Conservation (phyloP, 2,888 invertebrate species). For the Pandemis corylana region DNA sequence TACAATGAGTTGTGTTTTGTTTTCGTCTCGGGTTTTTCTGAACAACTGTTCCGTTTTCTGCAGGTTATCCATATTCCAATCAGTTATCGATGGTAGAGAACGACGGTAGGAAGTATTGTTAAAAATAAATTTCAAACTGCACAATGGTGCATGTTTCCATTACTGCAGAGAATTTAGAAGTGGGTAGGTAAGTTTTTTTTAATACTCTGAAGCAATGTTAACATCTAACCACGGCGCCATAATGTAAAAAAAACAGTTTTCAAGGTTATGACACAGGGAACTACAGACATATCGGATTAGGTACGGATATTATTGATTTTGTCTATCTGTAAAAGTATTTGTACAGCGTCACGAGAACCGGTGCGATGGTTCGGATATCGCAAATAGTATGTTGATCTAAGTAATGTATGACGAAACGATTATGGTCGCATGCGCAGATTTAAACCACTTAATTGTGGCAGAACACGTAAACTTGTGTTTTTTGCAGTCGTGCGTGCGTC, state of each 20-base stretch:
- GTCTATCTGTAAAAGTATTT: conserved; percentile 50
- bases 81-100: too few relatives aligned
- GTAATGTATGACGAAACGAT: conserved; percentile 67
- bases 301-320: conserved; percentile 59
- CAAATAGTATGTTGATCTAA: conserved; percentile 35
- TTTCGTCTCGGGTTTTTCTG: neutral
- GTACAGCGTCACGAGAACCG: conserved; percentile 20
- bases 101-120: too few relatives aligned
- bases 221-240: conserved; percentile 15
- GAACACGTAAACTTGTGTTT: conserved; percentile 61
- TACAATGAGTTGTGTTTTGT: neutral
- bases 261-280: conserved; percentile 32
- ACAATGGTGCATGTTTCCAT: too few relatives aligned
- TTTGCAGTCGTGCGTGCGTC: conserved; percentile 49
- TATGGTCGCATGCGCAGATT: conserved; percentile 59
- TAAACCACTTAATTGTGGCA: conserved; percentile 60
- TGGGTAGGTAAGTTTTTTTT: too few relatives aligned
- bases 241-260: conserved; percentile 27
- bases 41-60: neutral
- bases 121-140: too few relatives aligned
- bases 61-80: too few relatives aligned
- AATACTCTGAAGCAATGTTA: conserved; percentile 3
- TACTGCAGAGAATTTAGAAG: too few relatives aligned
- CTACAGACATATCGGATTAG: conserved; percentile 31
- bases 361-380: conserved; percentile 10